phyloP scores from a whole-genome alignment of 2,113 vertebrate genomes.

The Otocyon megalotis region DNA sequence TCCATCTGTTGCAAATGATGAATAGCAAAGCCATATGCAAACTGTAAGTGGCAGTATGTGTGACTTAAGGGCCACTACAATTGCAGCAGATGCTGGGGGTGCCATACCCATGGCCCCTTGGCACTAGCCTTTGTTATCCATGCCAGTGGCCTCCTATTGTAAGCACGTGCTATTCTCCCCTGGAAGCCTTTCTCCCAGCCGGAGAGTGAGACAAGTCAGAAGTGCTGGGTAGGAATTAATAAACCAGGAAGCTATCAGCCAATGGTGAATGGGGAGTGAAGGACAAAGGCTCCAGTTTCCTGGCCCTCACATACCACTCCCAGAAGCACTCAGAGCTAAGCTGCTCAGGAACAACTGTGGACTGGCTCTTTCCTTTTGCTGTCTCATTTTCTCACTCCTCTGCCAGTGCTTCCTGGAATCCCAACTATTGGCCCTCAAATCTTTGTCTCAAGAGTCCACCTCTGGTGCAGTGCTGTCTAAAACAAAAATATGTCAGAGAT shows the following conservation, averaged over 20 bases:
- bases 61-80: background rate
- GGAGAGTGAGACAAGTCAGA: constrained; percentile 1
- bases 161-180: background rate
- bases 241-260: background rate
- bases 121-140: background rate
- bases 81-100: background rate
- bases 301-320: background rate
- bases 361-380: background rate
- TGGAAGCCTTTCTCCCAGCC: background rate
- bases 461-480: background rate
- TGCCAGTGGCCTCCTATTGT: background rate
- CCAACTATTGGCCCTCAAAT: background rate
- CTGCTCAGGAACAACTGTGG: background rate
- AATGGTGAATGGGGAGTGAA: background rate
- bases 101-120: background rate
- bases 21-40: background rate
- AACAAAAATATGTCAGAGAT: constrained; percentile 40
- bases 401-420: background rate
- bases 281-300: background rate
- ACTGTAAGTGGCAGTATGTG: background rate
- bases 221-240: background rate
- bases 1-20: background rate
- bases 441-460: background rate
- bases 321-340: background rate
- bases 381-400: background rate